A percentile compares a stretch with the other conserved stretches of the same genome.
These are phyloP conservation scores for Bubalus kerabau DNA, from an alignment of 2,113 vertebrate species.

Conservation along the genomic window DNA sequence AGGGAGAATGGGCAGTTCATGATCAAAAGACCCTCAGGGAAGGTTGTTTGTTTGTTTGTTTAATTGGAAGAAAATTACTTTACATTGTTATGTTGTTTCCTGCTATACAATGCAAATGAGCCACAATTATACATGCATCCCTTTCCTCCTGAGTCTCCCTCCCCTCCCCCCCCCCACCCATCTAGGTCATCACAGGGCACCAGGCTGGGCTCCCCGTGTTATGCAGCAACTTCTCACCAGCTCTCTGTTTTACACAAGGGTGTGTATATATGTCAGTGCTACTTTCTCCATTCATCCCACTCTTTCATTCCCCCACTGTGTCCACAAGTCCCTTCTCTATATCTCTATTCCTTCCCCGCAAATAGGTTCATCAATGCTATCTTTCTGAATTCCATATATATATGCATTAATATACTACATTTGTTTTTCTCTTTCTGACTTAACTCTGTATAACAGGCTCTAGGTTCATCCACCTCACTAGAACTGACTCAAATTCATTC, in stretches of 20 bases:
- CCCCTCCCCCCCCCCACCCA: background rate
- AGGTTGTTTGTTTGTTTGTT: background rate
- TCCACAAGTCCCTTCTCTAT: background rate
- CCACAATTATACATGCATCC: background rate
- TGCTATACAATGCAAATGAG: background rate
- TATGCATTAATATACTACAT: background rate
- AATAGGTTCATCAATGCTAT: background rate
- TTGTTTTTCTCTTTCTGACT: background rate
- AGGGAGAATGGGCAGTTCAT: background rate
- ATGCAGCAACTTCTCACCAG: background rate
- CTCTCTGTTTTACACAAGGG: background rate
- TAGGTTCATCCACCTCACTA: background rate
- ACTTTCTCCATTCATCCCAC: background rate
- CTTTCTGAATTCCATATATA: background rate
- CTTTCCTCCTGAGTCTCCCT: background rate
- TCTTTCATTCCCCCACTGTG: background rate
- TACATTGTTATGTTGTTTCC: background rate
- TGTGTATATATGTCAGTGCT: too few relatives aligned
- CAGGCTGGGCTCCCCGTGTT: background rate
- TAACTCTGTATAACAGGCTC: background rate
- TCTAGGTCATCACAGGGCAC: background rate
- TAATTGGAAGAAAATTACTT: background rate
- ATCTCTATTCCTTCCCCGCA: background rate
- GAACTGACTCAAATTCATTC: background rate
- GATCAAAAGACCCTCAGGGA: background rate